Evolutionary conservation across 2,797 vertebrate species (phyloP).

Genomic region (Catharus ustulatus): DNA sequence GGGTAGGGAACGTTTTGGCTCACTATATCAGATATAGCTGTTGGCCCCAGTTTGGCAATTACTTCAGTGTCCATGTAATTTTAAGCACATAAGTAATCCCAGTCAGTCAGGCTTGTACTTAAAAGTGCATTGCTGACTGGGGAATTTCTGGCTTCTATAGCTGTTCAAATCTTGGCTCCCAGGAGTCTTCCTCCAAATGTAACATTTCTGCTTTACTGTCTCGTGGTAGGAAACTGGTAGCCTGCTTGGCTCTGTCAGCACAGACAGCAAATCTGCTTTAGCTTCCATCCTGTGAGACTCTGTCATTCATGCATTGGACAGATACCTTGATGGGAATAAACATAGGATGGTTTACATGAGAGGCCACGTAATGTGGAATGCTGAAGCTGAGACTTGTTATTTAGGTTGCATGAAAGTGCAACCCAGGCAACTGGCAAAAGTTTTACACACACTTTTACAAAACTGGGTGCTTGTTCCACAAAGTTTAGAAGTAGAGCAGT

Average conservation of each 20-base stretch:
- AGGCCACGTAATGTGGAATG: not conserved
- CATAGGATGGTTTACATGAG: not conserved
- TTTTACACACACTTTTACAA: not conserved
- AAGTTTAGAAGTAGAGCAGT: not conserved
- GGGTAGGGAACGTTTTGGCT: not conserved
- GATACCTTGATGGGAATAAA: not conserved
- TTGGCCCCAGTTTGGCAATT: not conserved
- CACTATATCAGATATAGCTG: not conserved
- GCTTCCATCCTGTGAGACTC: not conserved
- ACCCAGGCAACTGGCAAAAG: not conserved
- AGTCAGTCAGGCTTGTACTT: constrained; percentile 6
- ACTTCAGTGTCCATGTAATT: constrained; percentile 11
- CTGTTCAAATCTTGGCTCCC: not conserved
- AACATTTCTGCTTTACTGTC: not conserved
- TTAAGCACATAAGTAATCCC: constrained; percentile 30
- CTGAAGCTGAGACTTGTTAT: not conserved
- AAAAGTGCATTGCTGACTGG: constrained; percentile 19
- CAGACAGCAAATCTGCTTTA: constrained; percentile 7
- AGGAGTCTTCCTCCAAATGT: constrained; percentile 16
- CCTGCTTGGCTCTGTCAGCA: constrained; percentile 13
- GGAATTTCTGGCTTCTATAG: constrained; percentile 7
- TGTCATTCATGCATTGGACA: not conserved
- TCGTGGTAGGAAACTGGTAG: not conserved
- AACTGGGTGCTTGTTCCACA: not conserved
- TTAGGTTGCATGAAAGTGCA: not conserved